Conservation (phyloP, 2,797 vertebrate species). For the Sebastes jordani region DNA sequence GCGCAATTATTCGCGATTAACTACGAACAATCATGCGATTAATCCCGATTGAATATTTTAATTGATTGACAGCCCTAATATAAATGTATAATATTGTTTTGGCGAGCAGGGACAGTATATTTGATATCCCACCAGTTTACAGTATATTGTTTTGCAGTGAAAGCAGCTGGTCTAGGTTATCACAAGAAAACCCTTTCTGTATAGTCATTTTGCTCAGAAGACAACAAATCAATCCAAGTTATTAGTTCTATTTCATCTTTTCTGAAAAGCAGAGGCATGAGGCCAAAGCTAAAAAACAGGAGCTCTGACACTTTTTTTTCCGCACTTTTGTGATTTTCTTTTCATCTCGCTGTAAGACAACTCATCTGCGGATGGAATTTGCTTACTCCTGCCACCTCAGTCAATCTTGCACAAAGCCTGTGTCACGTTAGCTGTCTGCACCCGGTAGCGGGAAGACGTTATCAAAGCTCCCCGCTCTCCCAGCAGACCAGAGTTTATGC, state of each 20-base stretch:
- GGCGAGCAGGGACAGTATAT: not conserved
- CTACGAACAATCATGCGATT: too few species aligned
- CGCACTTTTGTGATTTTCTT: conserved; percentile 72
- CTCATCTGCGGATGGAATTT: conserved; percentile 70
- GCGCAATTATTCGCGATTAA: too few species aligned
- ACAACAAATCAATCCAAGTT: conserved; percentile 59
- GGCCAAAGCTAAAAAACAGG: conserved; percentile 34
- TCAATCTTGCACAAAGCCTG: conserved; percentile 70
- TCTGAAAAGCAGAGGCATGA: conserved; percentile 31
- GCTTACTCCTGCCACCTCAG: conserved; percentile 73
- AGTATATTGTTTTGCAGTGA: conserved; percentile 13
- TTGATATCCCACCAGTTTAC: not conserved
- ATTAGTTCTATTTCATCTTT: conserved; percentile 58
- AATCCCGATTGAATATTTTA: not conserved
- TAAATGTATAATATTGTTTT: conserved; percentile 4
- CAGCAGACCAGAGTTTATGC: conserved; percentile 46
- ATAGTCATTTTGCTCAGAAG: conserved; percentile 39
- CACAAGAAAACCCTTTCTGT: not conserved
- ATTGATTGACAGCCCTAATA: not conserved
- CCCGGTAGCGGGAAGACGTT: conserved; percentile 63
- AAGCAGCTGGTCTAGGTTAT: conserved; percentile 4
- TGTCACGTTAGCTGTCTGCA: conserved; percentile 60
- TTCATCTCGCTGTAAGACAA: conserved; percentile 74
- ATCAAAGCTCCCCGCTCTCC: conserved; percentile 64
- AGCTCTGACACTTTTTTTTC: conserved; percentile 52